A percentile compares a stretch with the other conserved stretches of the same genome.
These are phyloP conservation scores for Cosmia trapezina DNA, from an alignment of 2,888 invertebrate species.

Conservation along the genomic window DNA sequence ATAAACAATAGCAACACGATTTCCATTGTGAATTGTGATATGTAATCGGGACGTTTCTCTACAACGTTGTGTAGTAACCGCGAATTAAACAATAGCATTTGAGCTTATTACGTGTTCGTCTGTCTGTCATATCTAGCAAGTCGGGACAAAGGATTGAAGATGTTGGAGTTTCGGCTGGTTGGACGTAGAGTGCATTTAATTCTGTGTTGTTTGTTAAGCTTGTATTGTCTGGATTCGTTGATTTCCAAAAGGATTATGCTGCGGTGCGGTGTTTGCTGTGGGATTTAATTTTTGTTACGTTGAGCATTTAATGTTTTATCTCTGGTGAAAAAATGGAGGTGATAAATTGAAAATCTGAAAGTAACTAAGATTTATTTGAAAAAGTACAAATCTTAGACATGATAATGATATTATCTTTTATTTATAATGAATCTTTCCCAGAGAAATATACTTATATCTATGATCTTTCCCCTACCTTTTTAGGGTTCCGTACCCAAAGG, in stretches of 20 bases:
- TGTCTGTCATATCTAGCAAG: slow-evolving; percentile 61
- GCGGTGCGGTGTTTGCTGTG: neutral
- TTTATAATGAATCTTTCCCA: too few species aligned
- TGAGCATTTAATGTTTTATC: neutral
- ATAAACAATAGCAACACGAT: slow-evolving; percentile 63
- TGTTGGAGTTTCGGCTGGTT: slow-evolving; percentile 50
- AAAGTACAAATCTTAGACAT: too few species aligned
- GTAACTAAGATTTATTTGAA: neutral
- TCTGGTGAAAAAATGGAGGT: neutral
- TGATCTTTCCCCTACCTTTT: too few species aligned
- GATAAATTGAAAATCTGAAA: neutral
- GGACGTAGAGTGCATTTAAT: slow-evolving; percentile 53
- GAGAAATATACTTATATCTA: too few species aligned
- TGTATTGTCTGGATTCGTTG: slow-evolving; percentile 41
- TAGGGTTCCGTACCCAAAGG: too few species aligned
- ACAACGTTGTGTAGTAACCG: slow-evolving; percentile 62
- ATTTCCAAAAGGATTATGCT: slow-evolving; percentile 33
- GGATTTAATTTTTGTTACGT: slow-evolving; percentile 4
- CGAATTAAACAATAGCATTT: slow-evolving; percentile 77
- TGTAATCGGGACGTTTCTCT: slow-evolving; percentile 56
- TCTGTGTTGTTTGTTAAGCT: slow-evolving; percentile 35
- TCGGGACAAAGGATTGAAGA: slow-evolving; percentile 64
- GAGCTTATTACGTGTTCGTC: slow-evolving; percentile 74
- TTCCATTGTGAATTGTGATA: slow-evolving; percentile 62
- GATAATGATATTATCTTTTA: too few species aligned